phyloP scores from a whole-genome alignment of 1,140 invertebrate species.

The Aphelinus certus region DNA sequence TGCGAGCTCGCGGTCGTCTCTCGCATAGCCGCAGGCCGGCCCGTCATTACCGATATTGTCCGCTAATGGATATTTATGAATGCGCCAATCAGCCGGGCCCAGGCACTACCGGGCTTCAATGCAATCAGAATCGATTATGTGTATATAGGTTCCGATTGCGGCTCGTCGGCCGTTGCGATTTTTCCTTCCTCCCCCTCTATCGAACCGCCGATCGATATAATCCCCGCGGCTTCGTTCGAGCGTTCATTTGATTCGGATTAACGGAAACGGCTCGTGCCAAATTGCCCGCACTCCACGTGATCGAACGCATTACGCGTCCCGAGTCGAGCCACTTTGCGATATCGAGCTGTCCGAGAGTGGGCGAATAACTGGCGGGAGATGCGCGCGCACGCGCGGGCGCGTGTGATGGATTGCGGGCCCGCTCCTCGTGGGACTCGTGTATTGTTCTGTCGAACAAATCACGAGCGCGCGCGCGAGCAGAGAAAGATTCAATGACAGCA shows the following conservation, averaged over 20 bases:
- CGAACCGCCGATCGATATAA: not conserved
- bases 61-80: constrained; percentile 67
- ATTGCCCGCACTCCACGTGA: not conserved
- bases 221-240: no score
- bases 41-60: constrained; percentile 66
- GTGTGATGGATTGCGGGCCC: constrained; percentile 24
- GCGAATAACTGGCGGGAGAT: not conserved
- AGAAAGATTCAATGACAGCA: constrained; percentile 34
- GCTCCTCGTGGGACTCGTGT: constrained; percentile 9
- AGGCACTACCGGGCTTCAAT: constrained; percentile 65
- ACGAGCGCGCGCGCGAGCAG: not conserved
- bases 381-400: not conserved
- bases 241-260: no score
- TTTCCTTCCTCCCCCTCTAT: constrained; percentile 1
- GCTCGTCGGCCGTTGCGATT: not conserved
- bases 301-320: not conserved
- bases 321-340: not conserved
- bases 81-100: constrained; percentile 60
- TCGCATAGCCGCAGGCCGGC: constrained; percentile 59
- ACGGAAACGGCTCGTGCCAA: not conserved
- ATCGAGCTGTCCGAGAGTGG: not conserved
- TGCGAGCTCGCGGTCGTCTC: constrained; percentile 22
- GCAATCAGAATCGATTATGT: constrained; percentile 66
- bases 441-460: constrained; percentile 32
- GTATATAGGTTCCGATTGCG: not conserved